Evolutionary conservation across 2,797 vertebrate genomes (phyloP), one percentile per base, ranked within the genome.

Genomic region (Rhinoraja longicauda): DNA sequence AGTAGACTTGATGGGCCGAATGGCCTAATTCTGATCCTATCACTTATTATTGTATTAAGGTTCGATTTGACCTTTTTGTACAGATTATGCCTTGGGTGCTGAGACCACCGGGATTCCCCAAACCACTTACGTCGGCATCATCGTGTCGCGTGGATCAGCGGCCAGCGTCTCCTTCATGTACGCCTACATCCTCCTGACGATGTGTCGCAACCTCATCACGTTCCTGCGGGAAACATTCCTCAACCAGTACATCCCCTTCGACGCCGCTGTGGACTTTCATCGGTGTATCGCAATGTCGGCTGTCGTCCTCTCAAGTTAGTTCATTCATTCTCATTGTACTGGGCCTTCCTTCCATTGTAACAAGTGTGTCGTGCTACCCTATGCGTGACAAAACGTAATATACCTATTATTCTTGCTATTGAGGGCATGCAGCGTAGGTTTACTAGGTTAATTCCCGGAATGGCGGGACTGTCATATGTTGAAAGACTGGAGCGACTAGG

Each of bases 201-300:
- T 99, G 97, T 99, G 98, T 90, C 98, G 99, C 92, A 99, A 99
- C 96, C 97, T 99, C 95, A 98, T 99, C 96, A 99, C 99, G 0
- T 93, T 98, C 92, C 96, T 97, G 94, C 95, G 99, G 2, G 99
- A 99, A 95, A 99, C 99, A 10, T 98, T 99, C 95, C 97, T 99
- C 94, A 99, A 99, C 94, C 96, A 94, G 90, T 99, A 98, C 95
- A 97, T 99, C 94, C 99, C 99, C 93, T 99, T 99, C 0, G 98
- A 99, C 0, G 97, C 99, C 0, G 98, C 99, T 0, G 98, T 99
- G 1, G 98, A 99, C 94, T 98, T 99, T 94, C 99, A 97, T 93
- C 97, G 98, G 91, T 97, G 97, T 95, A 96, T 99, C 93, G 99
- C 99, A 91, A 97, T 97, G 96, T 97, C 95, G 0, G 99, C 98